A percentile compares a stretch with the other conserved stretches of the same genome.
Conservation (phyloP, 2,113 vertebrate species). For the Raja brachyura region DNA sequence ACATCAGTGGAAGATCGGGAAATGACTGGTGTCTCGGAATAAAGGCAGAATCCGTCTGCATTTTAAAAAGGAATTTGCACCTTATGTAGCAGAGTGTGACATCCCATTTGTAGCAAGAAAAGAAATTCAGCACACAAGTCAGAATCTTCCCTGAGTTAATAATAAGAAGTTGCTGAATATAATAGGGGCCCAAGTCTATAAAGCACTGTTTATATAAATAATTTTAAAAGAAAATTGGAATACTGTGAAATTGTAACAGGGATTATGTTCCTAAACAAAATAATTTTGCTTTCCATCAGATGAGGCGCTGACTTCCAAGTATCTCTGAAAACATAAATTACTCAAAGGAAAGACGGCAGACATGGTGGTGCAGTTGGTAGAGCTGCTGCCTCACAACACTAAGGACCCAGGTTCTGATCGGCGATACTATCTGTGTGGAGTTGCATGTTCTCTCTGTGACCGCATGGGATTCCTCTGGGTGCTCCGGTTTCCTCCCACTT, state of each 20-base stretch:
- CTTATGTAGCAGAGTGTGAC: not conserved
- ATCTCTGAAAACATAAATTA: too few species aligned
- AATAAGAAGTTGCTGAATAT: not conserved
- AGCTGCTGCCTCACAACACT: too few species aligned
- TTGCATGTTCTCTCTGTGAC: too few species aligned
- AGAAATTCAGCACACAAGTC: not conserved
- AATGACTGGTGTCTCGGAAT: slow-evolving; percentile 22
- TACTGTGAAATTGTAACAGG: not conserved
- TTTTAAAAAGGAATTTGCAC: not conserved
- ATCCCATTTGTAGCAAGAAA: not conserved
- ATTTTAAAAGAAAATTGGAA: not conserved
- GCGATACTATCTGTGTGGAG: too few species aligned
- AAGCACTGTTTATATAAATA: not conserved
- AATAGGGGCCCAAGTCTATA: not conserved
- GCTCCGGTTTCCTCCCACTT: too few species aligned
- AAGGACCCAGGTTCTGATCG: too few species aligned
- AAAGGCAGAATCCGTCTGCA: not conserved
- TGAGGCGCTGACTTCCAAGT: too few species aligned
- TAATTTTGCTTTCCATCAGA: not conserved
- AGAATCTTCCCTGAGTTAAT: not conserved
- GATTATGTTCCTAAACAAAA: not conserved
- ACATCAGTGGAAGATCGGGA: slow-evolving; percentile 29
- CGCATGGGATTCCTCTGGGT: too few species aligned
- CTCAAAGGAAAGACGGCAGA: too few species aligned
- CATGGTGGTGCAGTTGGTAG: too few species aligned